Conservation (phyloP, 2,888 invertebrate species). For the Lasioglossum marginatum region DNA sequence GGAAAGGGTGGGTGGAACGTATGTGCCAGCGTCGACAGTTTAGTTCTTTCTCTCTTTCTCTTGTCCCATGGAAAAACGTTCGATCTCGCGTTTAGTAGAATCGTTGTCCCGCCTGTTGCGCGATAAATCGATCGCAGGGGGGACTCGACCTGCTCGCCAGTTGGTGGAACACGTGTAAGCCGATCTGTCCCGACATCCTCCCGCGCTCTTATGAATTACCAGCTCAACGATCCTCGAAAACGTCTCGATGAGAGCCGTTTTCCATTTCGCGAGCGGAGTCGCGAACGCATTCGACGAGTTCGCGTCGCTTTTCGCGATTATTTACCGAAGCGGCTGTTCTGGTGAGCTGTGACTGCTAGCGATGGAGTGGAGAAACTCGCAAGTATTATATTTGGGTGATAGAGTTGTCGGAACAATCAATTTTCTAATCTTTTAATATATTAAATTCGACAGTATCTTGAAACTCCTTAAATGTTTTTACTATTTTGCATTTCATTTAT, state of each 20-base stretch:
- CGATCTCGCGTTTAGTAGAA: conserved; percentile 1
- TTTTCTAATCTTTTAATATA: too few relatives aligned
- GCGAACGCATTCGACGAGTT: conserved; percentile 39
- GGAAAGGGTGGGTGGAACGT: not conserved
- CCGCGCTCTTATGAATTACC: conserved; percentile 47
- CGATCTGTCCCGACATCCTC: conserved; percentile 59
- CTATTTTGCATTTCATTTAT: too few relatives aligned
- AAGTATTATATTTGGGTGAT: too few relatives aligned
- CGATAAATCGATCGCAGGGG: conserved; percentile 47
- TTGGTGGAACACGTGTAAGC: conserved; percentile 67
- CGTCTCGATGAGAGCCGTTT: conserved; percentile 14
- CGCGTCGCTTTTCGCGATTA: conserved; percentile 1
- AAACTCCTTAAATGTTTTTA: too few relatives aligned
- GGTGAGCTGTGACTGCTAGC: conserved; percentile 35
- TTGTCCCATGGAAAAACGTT: conserved; percentile 1
- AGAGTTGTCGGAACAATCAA: not conserved
- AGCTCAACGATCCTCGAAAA: conserved; percentile 58
- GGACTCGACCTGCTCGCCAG: conserved; percentile 29
- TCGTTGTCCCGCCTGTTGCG: conserved; percentile 34
- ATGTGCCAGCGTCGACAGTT: not conserved
- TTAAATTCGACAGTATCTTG: too few relatives aligned
- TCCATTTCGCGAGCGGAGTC: not conserved
- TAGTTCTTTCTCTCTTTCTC: not conserved
- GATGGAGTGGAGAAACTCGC: not conserved
- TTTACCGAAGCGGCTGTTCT: conserved; percentile 2